Percentiles rank a stretch among this genome's conserved stretches.
Evolutionary conservation across 2,113 vertebrate species (phyloP).

Genomic region (Myodes glareolus): DNA sequence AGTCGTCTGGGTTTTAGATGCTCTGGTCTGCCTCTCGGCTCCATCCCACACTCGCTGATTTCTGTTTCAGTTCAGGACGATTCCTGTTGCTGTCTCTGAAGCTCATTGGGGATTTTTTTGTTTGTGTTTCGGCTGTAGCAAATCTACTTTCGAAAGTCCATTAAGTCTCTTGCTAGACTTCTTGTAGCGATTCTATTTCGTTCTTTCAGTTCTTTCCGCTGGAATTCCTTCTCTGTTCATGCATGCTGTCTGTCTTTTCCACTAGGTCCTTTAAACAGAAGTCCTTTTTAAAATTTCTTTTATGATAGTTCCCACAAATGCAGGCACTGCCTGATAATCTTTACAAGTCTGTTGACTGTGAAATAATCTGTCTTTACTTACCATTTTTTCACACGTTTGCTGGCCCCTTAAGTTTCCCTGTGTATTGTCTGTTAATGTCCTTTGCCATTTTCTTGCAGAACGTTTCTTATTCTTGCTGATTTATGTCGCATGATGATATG

Average conservation of each 20-base stretch:
- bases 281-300: neutral
- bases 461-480: neutral
- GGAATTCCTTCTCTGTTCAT: neutral
- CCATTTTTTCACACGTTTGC: neutral
- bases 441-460: neutral
- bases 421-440: neutral
- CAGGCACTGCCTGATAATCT: neutral
- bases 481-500: neutral
- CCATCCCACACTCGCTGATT: neutral
- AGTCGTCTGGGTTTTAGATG: too few species aligned
- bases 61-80: neutral
- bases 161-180: neutral
- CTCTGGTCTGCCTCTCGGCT: neutral
- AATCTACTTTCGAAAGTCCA: neutral
- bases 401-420: neutral
- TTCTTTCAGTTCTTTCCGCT: neutral
- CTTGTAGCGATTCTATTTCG: conserved; percentile 1
- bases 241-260: neutral
- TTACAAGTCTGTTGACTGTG: conserved; percentile 21
- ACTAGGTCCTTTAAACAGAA: neutral
- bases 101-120: neutral
- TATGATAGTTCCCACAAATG: neutral
- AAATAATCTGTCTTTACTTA: neutral
- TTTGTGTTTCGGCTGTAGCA: neutral
- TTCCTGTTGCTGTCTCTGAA: neutral